phyloP scores from a whole-genome alignment of 2,888 invertebrate species.

The Troides oblongomaculatus region DNA sequence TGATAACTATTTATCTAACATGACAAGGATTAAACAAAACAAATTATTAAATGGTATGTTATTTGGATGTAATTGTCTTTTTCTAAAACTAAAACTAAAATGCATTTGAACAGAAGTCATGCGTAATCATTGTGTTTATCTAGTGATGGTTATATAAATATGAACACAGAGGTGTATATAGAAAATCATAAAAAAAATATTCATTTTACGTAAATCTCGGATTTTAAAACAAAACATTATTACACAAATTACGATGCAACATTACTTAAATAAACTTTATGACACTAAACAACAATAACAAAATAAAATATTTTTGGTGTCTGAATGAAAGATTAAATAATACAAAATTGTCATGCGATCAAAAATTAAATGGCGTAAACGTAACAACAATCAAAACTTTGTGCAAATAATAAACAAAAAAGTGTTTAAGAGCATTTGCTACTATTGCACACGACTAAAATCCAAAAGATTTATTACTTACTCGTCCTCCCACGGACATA shows the following conservation, averaged over 20 bases:
- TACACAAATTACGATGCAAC: not conserved
- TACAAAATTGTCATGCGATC: slow-evolving; percentile 20
- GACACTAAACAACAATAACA: not conserved
- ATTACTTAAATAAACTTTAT: not conserved
- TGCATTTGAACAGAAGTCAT: not conserved
- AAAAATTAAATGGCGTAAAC: slow-evolving; percentile 1
- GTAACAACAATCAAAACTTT: slow-evolving; percentile 6
- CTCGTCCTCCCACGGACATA: slow-evolving; percentile 98
- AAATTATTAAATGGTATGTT: slow-evolving; percentile 2
- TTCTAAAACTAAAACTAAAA: not conserved
- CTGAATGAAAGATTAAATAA: slow-evolving; percentile 6
- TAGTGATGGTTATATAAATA: slow-evolving; percentile 5
- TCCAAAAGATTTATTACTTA: slow-evolving; percentile 80
- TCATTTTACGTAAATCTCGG: no score
- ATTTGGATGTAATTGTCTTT: slow-evolving; percentile 22
- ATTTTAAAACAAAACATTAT: no score
- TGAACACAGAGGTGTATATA: not conserved
- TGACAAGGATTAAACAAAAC: not conserved
- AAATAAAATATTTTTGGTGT: not conserved
- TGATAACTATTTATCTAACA: not conserved
- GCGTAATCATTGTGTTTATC: not conserved
- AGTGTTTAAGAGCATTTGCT: slow-evolving; percentile 5
- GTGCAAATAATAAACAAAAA: slow-evolving; percentile 9
- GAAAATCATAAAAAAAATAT: no score
- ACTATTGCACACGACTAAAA: not conserved